phyloP scores from a whole-genome alignment of 2,888 invertebrate species.

The Graphium colonna region DNA sequence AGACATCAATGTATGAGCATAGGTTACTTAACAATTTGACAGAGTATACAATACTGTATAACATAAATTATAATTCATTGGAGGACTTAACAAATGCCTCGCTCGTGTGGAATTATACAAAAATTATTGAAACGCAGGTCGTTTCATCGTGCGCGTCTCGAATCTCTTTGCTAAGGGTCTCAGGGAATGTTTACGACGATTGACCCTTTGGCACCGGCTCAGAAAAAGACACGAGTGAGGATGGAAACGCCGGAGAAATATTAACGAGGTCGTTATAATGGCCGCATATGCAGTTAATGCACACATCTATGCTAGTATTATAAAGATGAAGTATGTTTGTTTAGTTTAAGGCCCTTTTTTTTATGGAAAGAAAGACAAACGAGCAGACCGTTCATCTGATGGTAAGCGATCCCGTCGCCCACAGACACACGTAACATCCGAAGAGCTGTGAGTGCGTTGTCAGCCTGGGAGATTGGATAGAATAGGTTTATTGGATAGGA shows the following conservation, averaged over 20 bases:
- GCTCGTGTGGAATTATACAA: conserved; percentile 23
- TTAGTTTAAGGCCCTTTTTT: too few relatives aligned
- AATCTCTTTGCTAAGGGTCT: conserved; percentile 24
- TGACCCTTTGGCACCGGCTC: conserved; percentile 23
- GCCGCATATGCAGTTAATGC: too few relatives aligned
- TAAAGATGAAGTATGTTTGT: too few relatives aligned
- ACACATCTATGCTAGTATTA: too few relatives aligned
- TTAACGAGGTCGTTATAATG: conserved; percentile 21
- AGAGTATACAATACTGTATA: not conserved
- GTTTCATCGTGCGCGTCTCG: conserved; percentile 22
- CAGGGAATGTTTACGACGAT: conserved; percentile 22
- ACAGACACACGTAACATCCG: too few relatives aligned
- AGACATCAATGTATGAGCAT: not conserved
- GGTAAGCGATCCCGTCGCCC: too few relatives aligned
- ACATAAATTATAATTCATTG: conserved; percentile 16
- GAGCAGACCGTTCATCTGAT: too few relatives aligned
- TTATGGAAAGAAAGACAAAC: too few relatives aligned
- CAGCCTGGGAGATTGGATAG: too few relatives aligned
- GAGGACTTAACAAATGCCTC: conserved; percentile 19
- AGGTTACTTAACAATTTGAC: conserved; percentile 11
- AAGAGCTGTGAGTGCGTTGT: too few relatives aligned
- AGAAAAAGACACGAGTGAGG: conserved; percentile 24
- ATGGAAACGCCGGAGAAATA: conserved; percentile 18
- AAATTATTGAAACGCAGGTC: conserved; percentile 24
- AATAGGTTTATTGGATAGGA: too few relatives aligned